Evolutionary conservation across 2,797 vertebrate species (phyloP).

Genomic region (Dipus sagitta): DNA sequence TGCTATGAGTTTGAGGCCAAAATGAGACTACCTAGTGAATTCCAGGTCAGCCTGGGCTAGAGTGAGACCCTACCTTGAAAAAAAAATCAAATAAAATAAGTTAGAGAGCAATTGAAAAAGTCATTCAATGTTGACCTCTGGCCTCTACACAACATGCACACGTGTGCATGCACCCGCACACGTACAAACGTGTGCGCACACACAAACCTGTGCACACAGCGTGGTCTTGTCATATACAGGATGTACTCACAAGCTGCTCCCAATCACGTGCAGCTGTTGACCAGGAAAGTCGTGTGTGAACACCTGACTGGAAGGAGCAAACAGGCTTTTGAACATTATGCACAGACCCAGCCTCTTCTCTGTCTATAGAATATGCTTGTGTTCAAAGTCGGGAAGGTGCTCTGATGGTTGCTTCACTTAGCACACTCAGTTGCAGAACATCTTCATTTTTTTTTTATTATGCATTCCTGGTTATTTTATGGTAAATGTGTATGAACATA

Average conservation of each 20-base stretch:
- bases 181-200: no score
- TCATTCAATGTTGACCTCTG: no score
- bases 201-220: no score
- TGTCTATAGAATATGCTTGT: not conserved
- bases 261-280: not conserved
- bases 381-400: constrained; percentile 47
- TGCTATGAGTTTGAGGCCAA: no score
- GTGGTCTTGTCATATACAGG: not conserved
- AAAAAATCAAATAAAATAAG: no score
- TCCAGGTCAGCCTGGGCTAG: no score
- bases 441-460: constrained; percentile 65
- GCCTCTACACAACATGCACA: no score
- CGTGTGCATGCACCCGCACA: no score
- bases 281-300: constrained; percentile 51
- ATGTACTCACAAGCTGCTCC: not conserved
- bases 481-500: constrained; percentile 30
- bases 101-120: no score
- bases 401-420: not conserved
- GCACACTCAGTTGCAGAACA: not conserved
- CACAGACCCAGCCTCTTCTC: not conserved
- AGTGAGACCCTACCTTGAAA: no score
- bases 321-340: constrained; percentile 45
- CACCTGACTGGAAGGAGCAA: not conserved
- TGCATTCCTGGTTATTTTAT: constrained; percentile 44
- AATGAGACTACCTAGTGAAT: no score